Evolutionary conservation across 2,113 vertebrate species (phyloP).

Genomic region (Labrus mixtus): DNA sequence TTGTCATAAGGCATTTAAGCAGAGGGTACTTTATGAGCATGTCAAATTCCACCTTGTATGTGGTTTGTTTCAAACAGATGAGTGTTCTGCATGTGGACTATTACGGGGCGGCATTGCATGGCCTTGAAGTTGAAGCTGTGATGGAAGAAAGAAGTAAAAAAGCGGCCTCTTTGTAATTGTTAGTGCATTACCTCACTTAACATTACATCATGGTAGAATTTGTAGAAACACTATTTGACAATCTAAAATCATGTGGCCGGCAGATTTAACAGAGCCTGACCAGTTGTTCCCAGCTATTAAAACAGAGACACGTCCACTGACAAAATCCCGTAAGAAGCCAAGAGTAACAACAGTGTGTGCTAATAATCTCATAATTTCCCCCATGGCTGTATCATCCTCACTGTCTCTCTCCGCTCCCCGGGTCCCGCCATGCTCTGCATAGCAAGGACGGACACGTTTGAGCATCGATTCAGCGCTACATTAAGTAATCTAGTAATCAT

Average conservation of each 20-base stretch:
- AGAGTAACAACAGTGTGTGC: conserved; percentile 68
- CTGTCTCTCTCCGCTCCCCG: conserved; percentile 62
- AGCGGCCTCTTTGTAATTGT: conserved; percentile 70
- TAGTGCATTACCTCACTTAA: conserved; percentile 79
- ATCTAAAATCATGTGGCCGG: conserved; percentile 57
- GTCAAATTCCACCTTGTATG: conserved; percentile 68
- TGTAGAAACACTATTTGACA: conserved; percentile 61
- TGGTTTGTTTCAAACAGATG: conserved; percentile 69
- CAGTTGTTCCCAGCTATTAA: conserved; percentile 59
- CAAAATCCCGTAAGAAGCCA: conserved; percentile 64
- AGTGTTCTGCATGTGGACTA: conserved; percentile 47
- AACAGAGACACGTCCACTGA: conserved; percentile 50
- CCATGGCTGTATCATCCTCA: conserved; percentile 71
- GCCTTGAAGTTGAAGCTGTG: conserved; percentile 50
- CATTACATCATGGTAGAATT: conserved; percentile 72
- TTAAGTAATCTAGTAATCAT: conserved; percentile 82
- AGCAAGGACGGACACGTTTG: conserved; percentile 72
- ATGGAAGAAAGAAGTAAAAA: conserved; percentile 39
- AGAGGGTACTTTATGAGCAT: conserved; percentile 73
- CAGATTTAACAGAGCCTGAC: conserved; percentile 60
- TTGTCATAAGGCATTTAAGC: conserved; percentile 75
- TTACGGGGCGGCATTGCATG: conserved; percentile 42
- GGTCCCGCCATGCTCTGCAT: conserved; percentile 34
- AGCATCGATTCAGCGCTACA: conserved; percentile 83
- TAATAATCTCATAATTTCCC: conserved; percentile 73